Evolutionary conservation across 2,113 vertebrate genomes (phyloP).

Genomic region (Calidris pugnax): DNA sequence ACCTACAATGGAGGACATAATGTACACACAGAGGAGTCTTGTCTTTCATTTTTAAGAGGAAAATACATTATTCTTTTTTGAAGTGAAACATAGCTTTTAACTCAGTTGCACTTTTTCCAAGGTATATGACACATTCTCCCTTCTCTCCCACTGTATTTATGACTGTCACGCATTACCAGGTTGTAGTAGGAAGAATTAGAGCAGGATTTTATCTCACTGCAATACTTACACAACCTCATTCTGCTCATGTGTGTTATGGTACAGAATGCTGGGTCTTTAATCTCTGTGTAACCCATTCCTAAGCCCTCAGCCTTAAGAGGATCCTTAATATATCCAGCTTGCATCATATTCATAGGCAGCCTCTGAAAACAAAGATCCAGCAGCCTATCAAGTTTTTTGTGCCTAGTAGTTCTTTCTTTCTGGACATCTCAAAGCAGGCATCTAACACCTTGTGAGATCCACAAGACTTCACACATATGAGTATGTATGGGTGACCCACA

Average conservation of each 20-base stretch:
- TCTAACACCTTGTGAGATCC: background rate
- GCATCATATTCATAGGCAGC: background rate
- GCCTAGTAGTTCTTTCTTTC: background rate
- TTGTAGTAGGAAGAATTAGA: background rate
- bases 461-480: background rate
- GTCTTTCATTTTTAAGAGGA: background rate
- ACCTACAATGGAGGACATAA: background rate
- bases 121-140: background rate
- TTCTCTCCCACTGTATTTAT: background rate
- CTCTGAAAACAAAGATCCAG: background rate
- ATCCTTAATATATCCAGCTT: background rate
- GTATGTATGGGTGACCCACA: accelerated
- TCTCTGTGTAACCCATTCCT: background rate
- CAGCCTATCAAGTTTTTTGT: background rate
- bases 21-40: background rate
- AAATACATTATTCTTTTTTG: background rate
- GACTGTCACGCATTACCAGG: background rate
- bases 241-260: background rate
- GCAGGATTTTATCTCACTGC: background rate
- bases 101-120: background rate
- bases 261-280: background rate
- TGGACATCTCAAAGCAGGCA: background rate
- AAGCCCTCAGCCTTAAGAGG: accelerated
- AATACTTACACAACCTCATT: background rate
- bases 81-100: background rate